Evolutionary conservation across 2,113 vertebrate genomes (phyloP), one percentile per base, ranked within the genome.

Genomic region (Neogale vison): DNA sequence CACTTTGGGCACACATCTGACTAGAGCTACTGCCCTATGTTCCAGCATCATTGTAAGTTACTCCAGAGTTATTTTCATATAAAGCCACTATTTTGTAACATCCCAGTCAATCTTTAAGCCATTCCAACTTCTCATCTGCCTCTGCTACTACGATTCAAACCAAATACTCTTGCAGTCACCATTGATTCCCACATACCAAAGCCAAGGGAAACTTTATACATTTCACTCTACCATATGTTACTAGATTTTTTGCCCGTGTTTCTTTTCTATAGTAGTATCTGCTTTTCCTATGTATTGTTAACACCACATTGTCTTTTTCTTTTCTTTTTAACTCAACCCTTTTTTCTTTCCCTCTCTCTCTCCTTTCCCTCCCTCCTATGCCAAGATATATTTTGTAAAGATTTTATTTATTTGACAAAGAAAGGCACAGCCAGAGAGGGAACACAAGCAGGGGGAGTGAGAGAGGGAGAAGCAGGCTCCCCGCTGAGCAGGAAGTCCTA

Each of bases 41-140:
- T 57, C 18, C 23, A 11, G 1, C 4, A 26, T 65, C 12, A 24
- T 5, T 47, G 0, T 6, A 87, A 4, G 5, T 12, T 4, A 3
- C 1, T 65, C 18, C 42, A n/a, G 2, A 50, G 15, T 15, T 42
- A 26, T 20, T 29, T 91, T 72, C n/a, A 39, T 15, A 80, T 34
- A 85, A 24, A 79, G 8, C 3, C 52, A 23, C 1, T 31, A 2
- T n/a, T 42, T 45, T 29, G 34, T 57, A 76, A 69, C 8, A 31
- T 26, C 7, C 31, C 39, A 3, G 15, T 29, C 13, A 11, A 34
- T 47, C 26, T 67, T 85, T 39, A 79, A 42, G 18, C 23, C 50
- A 36, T 26, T 95, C 10, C 45, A 71, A 26, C 31, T 0, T 55
- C 23, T 13, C 1, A 31, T 39, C 29, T 71, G 20, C 24, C 65